A percentile compares a stretch with the other conserved stretches of the same genome.
Conservation (phyloP, 1,140 invertebrate species). For the Pseudobourletiella spinata region DNA sequence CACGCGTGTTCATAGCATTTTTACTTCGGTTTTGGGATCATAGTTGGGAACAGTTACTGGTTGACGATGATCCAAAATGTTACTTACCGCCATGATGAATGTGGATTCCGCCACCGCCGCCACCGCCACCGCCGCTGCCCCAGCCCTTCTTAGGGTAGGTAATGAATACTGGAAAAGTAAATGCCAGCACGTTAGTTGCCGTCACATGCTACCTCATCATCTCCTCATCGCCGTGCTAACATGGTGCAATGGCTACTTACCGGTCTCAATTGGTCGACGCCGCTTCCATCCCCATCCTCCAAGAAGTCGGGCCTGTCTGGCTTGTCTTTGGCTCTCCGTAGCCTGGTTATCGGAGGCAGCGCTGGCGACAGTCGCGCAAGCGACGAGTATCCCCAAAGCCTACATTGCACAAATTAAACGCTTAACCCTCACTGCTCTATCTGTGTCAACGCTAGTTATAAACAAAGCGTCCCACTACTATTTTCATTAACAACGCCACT, state of each 20-base stretch:
- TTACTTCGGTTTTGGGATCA: too few relatives aligned
- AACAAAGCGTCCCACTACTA: too few relatives aligned
- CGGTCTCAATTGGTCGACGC: constrained; percentile 10
- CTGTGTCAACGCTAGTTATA: too few relatives aligned
- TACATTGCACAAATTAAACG: too few relatives aligned
- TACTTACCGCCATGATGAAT: constrained; percentile 3
- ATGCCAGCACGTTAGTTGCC: background rate
- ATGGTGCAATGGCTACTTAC: background rate
- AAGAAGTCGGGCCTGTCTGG: too few relatives aligned
- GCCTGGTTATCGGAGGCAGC: background rate
- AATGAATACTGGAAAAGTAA: constrained; percentile 10
- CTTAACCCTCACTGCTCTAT: too few relatives aligned
- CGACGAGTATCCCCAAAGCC: constrained; percentile 7
- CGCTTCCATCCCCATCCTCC: constrained; percentile 16
- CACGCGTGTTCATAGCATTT: too few relatives aligned
- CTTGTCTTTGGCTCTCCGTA: constrained; percentile 3
- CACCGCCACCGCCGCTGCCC: constrained; percentile 8
- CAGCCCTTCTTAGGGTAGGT: constrained; percentile 24
- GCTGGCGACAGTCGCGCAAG: background rate
- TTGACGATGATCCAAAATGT: too few relatives aligned
- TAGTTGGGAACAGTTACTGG: too few relatives aligned
- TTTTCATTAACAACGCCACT: too few relatives aligned
- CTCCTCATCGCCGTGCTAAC: background rate
- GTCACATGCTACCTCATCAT: background rate
- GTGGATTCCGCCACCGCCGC: constrained; percentile 6